Conservation (phyloP, 2,888 invertebrate species). For the Brenthis ino region DNA sequence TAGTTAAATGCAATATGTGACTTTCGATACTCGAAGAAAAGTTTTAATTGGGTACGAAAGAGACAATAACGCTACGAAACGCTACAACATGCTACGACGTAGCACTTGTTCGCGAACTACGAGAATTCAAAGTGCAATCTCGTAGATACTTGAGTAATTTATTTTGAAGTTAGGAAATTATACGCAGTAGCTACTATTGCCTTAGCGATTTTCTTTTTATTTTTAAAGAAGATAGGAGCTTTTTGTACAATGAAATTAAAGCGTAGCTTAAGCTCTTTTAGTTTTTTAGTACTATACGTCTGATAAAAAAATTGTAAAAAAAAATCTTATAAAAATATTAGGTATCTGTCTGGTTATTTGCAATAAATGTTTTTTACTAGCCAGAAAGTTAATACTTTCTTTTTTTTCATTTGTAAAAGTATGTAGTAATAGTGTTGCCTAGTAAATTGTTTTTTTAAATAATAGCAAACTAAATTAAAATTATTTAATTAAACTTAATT, state of each 20-base stretch:
- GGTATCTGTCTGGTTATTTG: background rate
- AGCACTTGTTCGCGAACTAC: constrained; percentile 32
- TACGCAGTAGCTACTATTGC: background rate
- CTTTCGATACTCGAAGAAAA: constrained; percentile 27
- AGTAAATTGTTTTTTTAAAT: too few relatives aligned
- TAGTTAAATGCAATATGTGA: constrained; percentile 19
- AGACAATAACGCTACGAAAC: constrained; percentile 32
- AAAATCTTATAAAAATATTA: too few relatives aligned
- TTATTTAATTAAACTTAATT: too few relatives aligned
- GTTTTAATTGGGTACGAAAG: constrained; percentile 37
- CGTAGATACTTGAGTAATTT: constrained; percentile 17
- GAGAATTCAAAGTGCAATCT: constrained; percentile 23
- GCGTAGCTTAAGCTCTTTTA: too few relatives aligned
- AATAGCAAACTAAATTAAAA: too few relatives aligned
- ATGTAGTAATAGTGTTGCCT: too few relatives aligned
- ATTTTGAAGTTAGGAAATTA: constrained; percentile 20
- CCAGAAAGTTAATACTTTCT: too few relatives aligned
- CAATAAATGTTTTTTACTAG: background rate
- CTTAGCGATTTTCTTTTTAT: background rate
- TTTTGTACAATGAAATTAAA: background rate
- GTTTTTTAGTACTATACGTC: too few relatives aligned
- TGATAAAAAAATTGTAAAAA: too few relatives aligned
- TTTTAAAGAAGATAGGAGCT: background rate
- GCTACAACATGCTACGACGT: constrained; percentile 32
- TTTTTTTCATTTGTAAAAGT: too few relatives aligned